phyloP scores from a whole-genome alignment of 2,113 vertebrate genomes.

The Tursiops truncatus region DNA sequence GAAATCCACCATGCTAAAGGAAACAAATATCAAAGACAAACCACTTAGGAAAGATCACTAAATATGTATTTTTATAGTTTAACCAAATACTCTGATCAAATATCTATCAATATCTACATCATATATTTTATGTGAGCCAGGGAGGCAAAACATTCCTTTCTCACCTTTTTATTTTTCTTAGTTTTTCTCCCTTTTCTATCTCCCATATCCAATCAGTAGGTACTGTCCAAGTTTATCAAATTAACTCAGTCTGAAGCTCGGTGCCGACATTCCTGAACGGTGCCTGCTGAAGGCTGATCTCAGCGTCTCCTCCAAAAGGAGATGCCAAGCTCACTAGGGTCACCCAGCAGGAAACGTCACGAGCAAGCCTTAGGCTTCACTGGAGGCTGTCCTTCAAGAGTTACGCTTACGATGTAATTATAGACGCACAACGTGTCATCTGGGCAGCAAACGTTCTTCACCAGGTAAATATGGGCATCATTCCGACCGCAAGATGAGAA shows the following conservation, averaged over 20 bases:
- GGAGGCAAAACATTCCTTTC: background rate
- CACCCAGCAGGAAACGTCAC: background rate
- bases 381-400: background rate
- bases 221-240: background rate
- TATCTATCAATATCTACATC: slow-evolving; percentile 52
- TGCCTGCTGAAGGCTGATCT: rapidly evolving
- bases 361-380: background rate
- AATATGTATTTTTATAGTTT: background rate
- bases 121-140: slow-evolving; percentile 63
- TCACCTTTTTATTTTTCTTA: slow-evolving; percentile 43
- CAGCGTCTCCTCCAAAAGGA: background rate
- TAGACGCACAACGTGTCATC: background rate
- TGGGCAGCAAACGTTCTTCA: background rate
- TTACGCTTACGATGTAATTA: background rate
- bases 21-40: background rate
- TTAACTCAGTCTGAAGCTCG: background rate
- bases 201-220: background rate
- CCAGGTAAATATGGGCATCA: too few relatives aligned
- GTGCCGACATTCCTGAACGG: too few relatives aligned
- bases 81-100: background rate
- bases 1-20: background rate
- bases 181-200: background rate
- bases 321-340: background rate
- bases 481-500: background rate
- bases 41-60: background rate